phyloP scores from a whole-genome alignment of 2,888 invertebrate genomes.

The Schizaphis graminum region DNA sequence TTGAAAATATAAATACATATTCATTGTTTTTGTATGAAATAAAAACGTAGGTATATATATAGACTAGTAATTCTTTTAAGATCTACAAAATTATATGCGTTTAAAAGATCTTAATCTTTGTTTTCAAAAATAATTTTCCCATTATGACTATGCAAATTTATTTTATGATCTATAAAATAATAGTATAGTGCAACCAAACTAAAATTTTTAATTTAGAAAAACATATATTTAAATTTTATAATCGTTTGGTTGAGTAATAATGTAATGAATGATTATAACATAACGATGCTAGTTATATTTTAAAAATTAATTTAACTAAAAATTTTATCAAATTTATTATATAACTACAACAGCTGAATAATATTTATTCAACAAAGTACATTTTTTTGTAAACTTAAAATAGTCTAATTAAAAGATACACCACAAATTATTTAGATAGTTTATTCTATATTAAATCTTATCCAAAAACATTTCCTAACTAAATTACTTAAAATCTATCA shows the following conservation, averaged over 20 bases:
- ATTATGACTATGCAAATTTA: not conserved
- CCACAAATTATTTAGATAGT: not conserved
- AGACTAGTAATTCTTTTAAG: not conserved
- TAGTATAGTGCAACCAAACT: not conserved
- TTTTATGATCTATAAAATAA: slow-evolving; percentile 5
- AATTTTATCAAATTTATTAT: not conserved
- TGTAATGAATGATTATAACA: not conserved
- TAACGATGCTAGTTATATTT: not conserved
- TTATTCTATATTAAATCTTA: not conserved
- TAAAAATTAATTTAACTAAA: not conserved
- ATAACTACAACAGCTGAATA: not conserved
- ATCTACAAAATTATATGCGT: not conserved
- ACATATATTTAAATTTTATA: not conserved
- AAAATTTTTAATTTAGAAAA: slow-evolving; percentile 8
- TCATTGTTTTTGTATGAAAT: not conserved
- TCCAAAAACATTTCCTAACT: not conserved
- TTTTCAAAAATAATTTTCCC: not conserved
- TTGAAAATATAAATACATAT: not conserved
- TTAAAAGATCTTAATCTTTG: not conserved
- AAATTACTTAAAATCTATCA: not conserved
- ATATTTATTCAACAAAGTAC: not conserved
- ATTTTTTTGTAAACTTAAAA: not conserved
- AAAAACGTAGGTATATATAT: not conserved
- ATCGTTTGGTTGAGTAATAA: not conserved
- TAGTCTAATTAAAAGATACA: not conserved